Evolutionary conservation across 1,140 invertebrate species (phyloP), one percentile per base, ranked within the genome.

Genomic region (Bombus superbus): DNA sequence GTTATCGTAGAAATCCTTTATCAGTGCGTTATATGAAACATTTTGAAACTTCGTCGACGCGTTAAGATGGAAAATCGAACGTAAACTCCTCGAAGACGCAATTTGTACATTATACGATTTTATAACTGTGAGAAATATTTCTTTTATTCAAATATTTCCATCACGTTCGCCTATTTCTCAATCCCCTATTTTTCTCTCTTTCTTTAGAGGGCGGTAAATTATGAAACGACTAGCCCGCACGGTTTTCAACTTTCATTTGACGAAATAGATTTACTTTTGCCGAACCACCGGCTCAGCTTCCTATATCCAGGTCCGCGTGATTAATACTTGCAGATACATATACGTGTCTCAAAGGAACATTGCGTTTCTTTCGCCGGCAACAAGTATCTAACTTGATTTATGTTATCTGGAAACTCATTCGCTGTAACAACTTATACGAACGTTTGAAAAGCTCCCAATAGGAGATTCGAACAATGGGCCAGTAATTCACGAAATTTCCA

Each of bases 401-500:
- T 42, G 69, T 8, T 69, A 69, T 69, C 68, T 53, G 18, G 47
- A 53, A 53, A 53, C 47, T 53, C 66, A 71, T 42, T 71, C 69
- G 38, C 25, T 71, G 28, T 18, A 42, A 42, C 69, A 42, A 42
- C 38, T 42, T 5, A 11, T 2, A n/a, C 11, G 25, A 9, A 10
- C 11, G 25, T 42, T 71, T 40, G 6, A 42, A 42, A 71, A 71
- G 15, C 42, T 28, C 40, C 18, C 38, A 42, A 42, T 40, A 8
- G 6, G 57, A 64, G 15, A 18, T 10, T n/a, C 10, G 8, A 32
- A 40, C 38, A 78, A 78, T 32, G 38, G 38, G 15, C n/a, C n/a
- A 72, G 38, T 32, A 44, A 62, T 53, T 73, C 59, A 47, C 53
- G 73, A 77, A 77, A 68, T 77, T 77, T 77, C 73, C 10, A 40